A percentile compares a stretch with the other conserved stretches of the same genome.
Conservation (phyloP, 1,140 invertebrate species). For the Holcopasites calliopsidis region DNA sequence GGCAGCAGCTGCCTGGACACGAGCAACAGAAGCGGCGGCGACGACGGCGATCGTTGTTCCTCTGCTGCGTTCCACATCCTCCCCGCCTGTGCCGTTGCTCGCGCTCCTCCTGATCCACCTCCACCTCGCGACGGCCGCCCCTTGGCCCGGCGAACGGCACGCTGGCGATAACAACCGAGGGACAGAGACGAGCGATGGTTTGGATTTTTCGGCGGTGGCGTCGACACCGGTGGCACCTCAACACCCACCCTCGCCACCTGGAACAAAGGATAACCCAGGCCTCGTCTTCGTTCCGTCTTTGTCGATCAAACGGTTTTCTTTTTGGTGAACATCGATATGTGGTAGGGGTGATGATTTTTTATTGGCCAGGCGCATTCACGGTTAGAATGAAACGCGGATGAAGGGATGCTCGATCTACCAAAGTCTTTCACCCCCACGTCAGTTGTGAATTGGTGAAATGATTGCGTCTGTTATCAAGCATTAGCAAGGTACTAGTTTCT, state of each 20-base stretch:
- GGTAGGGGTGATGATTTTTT: not conserved
- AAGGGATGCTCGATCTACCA: too few relatives aligned
- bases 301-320: not conserved
- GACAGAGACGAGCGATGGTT: conserved; percentile 69
- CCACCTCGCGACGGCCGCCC: conserved; percentile 24
- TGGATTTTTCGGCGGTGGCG: conserved; percentile 62
- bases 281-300: not conserved
- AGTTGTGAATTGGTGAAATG: not conserved
- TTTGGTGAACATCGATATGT: not conserved
- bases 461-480: not conserved
- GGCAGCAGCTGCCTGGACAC: not conserved
- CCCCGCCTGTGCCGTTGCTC: not conserved
- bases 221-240: conserved; percentile 62
- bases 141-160: conserved; percentile 56
- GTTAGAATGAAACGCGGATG: too few relatives aligned
- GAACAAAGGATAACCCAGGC: conserved; percentile 29
- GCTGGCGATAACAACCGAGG: conserved; percentile 60
- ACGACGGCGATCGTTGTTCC: conserved; percentile 1
- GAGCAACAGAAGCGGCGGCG: not conserved
- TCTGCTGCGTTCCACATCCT: not conserved
- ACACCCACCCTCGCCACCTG: conserved; percentile 67
- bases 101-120: not conserved
- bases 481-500: too few relatives aligned
- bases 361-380: not conserved
- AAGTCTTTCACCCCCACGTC: not conserved